Base-by-base conservation (phyloP, 2,888 invertebrate species). In the Conops quadrifasciatus region DNA sequence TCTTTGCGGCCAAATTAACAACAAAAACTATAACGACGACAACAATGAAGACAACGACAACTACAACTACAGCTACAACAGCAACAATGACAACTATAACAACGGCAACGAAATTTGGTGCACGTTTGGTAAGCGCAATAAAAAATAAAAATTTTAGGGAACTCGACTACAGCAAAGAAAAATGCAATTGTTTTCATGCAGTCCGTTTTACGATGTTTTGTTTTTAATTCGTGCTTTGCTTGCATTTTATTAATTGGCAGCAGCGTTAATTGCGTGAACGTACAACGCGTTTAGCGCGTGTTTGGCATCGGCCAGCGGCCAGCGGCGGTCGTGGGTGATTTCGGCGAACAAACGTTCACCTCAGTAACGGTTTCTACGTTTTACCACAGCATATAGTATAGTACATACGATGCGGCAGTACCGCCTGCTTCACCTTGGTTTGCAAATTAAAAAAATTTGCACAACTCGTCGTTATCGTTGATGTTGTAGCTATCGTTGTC, bases 1-100 rank as follows among this genome's bases (percentile, higher is more conserved):
- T 74, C 60, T 51, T 69, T 36, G 24, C 43, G 67, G 56, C 53
- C 66, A 56, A 67, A 49, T 36, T n/a, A n/a, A 28, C 28, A 49
- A 36, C 49, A 49, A 49, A 15, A 49, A 49, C 49, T n/a, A 49
- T 19, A 16, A 49, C 5, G 49, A 13, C 11, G 15, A 15, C 45
- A 45, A 45, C 45, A 45, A 45, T 15, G 9, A 45, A 45, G 9
- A 45, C 45, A 45, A 45, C 15, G 15, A 15, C 45, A 45, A 45
- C 45, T 13, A 45, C 45, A 45, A 1, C 15, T 13, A 15, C 45
- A 45, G 45, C n/a, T n/a, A n/a, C n/a, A n/a, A n/a, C n/a, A n/a
- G n/a, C n/a, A n/a, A n/a, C n/a, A n/a, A n/a, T n/a, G 11, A 45
- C 45, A n/a, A n/a, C n/a, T n/a, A n/a, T n/a, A 45, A 45, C 1